These are phyloP conservation scores for Magallana angulata DNA, from an alignment of 1,140 invertebrate species.

Conservation along the genomic window DNA sequence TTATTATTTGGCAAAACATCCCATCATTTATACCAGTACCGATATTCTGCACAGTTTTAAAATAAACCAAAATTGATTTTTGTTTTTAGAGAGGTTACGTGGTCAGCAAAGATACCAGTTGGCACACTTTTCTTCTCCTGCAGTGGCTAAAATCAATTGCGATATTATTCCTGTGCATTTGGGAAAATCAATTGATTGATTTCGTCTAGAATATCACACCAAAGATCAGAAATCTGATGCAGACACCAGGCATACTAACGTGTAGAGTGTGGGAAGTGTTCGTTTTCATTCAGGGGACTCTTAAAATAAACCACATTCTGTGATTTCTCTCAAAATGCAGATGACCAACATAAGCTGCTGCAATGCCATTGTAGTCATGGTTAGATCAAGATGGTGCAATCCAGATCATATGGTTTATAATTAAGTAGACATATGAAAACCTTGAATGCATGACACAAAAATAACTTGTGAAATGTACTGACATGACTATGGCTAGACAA, in stretches of 20 bases:
- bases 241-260: background rate
- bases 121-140: background rate
- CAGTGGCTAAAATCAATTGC: conserved; percentile 8
- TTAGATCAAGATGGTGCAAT: too few relatives aligned
- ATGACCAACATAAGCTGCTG: too few relatives aligned
- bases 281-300: too few relatives aligned
- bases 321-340: too few relatives aligned
- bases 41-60: too few relatives aligned
- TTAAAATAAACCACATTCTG: too few relatives aligned
- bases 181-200: conserved; percentile 19
- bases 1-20: background rate
- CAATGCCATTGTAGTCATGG: too few relatives aligned
- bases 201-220: conserved; percentile 3
- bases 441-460: background rate
- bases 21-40: too few relatives aligned
- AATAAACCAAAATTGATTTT: background rate
- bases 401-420: background rate
- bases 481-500: background rate
- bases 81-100: background rate
- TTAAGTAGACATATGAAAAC: background rate
- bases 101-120: background rate
- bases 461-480: background rate
- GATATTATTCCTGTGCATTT: conserved; percentile 13
- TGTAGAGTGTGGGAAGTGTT: background rate
- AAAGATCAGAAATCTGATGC: background rate